Evolutionary conservation across 1,140 invertebrate species (phyloP).

Genomic region (Lutraria rhynchaena): DNA sequence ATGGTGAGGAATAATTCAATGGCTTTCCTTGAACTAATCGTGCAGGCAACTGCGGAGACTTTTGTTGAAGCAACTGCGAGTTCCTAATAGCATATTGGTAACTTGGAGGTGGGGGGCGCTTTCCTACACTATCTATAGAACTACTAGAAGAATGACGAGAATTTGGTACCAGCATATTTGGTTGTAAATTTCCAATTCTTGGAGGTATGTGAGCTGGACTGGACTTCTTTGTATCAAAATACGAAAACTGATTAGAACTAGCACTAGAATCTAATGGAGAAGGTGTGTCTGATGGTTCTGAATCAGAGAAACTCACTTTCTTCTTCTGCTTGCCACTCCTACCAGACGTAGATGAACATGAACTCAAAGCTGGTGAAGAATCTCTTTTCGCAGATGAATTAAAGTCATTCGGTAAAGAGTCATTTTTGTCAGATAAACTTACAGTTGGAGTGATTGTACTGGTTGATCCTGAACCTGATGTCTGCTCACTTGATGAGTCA

Average conservation of each 20-base stretch:
- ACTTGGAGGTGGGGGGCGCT: constrained; percentile 39
- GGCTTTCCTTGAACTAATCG: background rate
- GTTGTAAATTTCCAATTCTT: background rate
- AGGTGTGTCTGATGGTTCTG: constrained; percentile 64
- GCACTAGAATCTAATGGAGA: constrained; percentile 54
- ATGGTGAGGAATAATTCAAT: constrained; percentile 21
- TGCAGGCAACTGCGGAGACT: background rate
- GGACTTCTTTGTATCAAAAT: constrained; percentile 40
- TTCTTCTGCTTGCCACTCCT: constrained; percentile 60
- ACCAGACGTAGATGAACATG: constrained; percentile 42
- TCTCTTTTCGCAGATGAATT: constrained; percentile 24
- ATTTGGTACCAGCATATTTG: background rate
- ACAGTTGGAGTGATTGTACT: constrained; percentile 49
- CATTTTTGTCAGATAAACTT: background rate
- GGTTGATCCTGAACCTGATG: constrained; percentile 49
- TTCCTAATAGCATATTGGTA: constrained; percentile 59
- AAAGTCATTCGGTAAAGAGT: constrained; percentile 10
- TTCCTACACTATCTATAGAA: constrained; percentile 49
- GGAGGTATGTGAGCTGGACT: constrained; percentile 14
- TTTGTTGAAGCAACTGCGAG: constrained; percentile 43
- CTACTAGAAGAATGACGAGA: constrained; percentile 47
- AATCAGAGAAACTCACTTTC: constrained; percentile 72
- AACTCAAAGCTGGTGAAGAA: constrained; percentile 41
- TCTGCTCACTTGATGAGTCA: constrained; percentile 58
- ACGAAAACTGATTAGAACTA: constrained; percentile 45